Conservation (phyloP, 2,113 vertebrate species). For the Cheilinus undulatus region DNA sequence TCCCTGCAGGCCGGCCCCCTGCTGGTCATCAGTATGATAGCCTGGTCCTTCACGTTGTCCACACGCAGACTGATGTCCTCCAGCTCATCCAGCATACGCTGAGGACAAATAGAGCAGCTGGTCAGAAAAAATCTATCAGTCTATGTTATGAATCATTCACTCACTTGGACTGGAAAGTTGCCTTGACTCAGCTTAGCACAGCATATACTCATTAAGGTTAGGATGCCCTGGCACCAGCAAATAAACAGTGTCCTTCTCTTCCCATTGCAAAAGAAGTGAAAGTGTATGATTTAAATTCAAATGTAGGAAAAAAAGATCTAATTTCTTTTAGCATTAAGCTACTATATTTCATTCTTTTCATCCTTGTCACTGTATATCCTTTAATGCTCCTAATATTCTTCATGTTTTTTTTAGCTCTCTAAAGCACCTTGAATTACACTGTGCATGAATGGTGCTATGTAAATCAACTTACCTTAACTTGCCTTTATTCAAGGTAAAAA, state of each 20-base stretch:
- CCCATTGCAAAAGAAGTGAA: neutral
- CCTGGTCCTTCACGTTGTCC: slow-evolving; percentile 91
- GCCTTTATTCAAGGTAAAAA: too few relatives aligned
- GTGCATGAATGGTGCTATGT: too few relatives aligned
- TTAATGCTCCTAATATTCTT: too few relatives aligned
- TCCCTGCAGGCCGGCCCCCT: slow-evolving; percentile 89
- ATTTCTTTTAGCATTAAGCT: neutral
- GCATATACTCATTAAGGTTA: slow-evolving; percentile 45
- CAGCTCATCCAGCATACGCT: slow-evolving; percentile 90
- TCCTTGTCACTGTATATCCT: too few relatives aligned
- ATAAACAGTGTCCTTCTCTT: slow-evolving; percentile 37
- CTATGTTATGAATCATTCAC: slow-evolving; percentile 12
- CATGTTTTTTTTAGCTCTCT: too few relatives aligned
- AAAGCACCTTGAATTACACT: too few relatives aligned
- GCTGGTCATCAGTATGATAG: slow-evolving; percentile 89
- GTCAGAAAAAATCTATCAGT: slow-evolving; percentile 11
- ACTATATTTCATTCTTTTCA: neutral
- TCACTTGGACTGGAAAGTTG: slow-evolving; percentile 4
- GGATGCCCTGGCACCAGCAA: neutral
- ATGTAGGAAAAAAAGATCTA: neutral
- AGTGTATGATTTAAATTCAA: slow-evolving; percentile 3
- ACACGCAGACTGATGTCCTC: slow-evolving; percentile 90
- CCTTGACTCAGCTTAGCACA: slow-evolving; percentile 29
- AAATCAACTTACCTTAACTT: too few relatives aligned
- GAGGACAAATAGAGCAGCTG: slow-evolving; percentile 22